Percentiles rank a stretch among this genome's conserved stretches.
phyloP scores from a whole-genome alignment of 2,113 vertebrate species.

The Gobiocypris rarus region DNA sequence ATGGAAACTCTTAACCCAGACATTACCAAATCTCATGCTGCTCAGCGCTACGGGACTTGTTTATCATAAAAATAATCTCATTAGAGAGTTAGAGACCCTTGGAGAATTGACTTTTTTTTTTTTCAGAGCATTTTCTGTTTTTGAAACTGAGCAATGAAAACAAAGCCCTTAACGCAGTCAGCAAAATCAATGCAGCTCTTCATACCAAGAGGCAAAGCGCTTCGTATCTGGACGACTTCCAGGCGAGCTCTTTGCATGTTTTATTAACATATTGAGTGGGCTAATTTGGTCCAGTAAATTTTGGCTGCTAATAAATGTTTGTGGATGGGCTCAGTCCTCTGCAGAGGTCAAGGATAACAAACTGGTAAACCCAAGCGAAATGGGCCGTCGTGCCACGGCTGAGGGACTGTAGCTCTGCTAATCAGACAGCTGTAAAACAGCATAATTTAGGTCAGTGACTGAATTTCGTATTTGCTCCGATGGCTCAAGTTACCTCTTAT shows the following conservation, averaged over 20 bases:
- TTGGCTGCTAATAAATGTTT: conserved; percentile 47
- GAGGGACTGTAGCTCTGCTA: background rate
- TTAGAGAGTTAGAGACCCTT: background rate
- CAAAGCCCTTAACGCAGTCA: background rate
- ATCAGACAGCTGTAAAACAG: conserved; percentile 35
- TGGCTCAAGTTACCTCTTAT: background rate
- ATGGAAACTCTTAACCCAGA: conserved; percentile 28
- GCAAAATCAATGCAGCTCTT: conserved; percentile 25
- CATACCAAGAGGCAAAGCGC: conserved; percentile 10
- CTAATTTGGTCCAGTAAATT: conserved; percentile 46
- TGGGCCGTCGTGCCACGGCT: background rate
- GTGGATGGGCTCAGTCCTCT: conserved; percentile 22
- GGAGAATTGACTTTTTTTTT: background rate
- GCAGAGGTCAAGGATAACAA: conserved; percentile 52
- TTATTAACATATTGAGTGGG: conserved; percentile 52
- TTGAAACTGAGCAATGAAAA: conserved; percentile 15
- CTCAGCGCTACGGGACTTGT: background rate
- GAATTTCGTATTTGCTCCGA: background rate
- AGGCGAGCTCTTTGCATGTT: conserved; percentile 51
- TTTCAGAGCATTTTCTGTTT: conserved; percentile 10
- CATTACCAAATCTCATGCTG: conserved; percentile 31
- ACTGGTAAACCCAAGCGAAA: conserved; percentile 27
- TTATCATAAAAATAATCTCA: conserved; percentile 3
- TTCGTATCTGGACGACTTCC: conserved; percentile 42
- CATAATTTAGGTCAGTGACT: background rate